phyloP scores from a whole-genome alignment of 2,888 invertebrate genomes.

The Corbicula japonica region DNA sequence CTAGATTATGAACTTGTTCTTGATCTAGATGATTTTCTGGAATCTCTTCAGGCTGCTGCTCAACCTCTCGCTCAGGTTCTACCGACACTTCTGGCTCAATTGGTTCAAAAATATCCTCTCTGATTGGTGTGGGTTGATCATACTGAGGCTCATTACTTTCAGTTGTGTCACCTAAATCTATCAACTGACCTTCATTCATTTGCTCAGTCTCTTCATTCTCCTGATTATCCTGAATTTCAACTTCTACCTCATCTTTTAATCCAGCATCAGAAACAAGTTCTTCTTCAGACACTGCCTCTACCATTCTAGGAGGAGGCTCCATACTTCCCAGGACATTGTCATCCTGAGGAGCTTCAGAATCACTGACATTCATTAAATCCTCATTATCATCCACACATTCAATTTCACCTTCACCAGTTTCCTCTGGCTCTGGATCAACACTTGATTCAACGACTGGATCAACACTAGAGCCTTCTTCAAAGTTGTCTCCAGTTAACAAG shows the following conservation, averaged over 20 bases:
- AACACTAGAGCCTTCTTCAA: conserved; percentile 26
- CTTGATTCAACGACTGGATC: conserved; percentile 38
- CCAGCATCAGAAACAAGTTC: conserved; percentile 65
- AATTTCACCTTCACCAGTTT: conserved; percentile 37
- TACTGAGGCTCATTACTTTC: background rate
- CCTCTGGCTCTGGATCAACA: conserved; percentile 29
- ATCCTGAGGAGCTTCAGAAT: conserved; percentile 30
- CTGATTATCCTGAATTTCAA: conserved; percentile 49
- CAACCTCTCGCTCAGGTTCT: conserved; percentile 21
- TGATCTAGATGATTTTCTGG: no score
- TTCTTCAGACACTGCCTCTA: conserved; percentile 57
- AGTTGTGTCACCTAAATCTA: conserved; percentile 50
- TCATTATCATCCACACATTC: conserved; percentile 44
- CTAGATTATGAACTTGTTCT: conserved; percentile 9
- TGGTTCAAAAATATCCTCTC: conserved; percentile 18
- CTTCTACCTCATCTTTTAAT: conserved; percentile 50
- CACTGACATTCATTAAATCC: conserved; percentile 42
- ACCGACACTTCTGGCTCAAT: conserved; percentile 13
- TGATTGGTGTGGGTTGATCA: background rate
- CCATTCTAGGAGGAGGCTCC: conserved; percentile 27
- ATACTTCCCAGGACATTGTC: conserved; percentile 23
- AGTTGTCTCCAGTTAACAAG: conserved; percentile 19
- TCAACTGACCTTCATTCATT: conserved; percentile 44
- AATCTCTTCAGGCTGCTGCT: no score
- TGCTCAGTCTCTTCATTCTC: conserved; percentile 51